Base-by-base conservation (phyloP, 2,888 invertebrate species). In the Tetramorium bicarinatum region DNA sequence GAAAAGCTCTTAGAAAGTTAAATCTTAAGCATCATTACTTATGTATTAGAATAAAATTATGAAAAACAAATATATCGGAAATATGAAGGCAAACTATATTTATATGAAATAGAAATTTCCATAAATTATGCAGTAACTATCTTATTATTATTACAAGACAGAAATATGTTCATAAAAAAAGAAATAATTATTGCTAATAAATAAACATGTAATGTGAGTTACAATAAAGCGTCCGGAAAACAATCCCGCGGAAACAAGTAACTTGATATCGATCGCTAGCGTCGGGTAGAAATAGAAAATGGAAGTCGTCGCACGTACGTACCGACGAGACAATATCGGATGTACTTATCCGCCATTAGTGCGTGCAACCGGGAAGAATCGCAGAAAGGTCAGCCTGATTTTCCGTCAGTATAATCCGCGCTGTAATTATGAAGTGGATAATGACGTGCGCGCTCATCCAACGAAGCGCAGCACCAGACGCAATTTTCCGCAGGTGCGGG, bases 391-490 rank as follows among this genome's bases (percentile, higher is more conserved):
- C 74, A 29, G 76, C 41, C 76, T 34, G 85, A 89, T 86, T 84
- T 82, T 81, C 84, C 76, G 72, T 75, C 66, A 82, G 71, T 85
- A 85, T 87, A 34, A 34, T 88, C 71, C 54, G 82, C 85, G 82
- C 52, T 69, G 83, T 86, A 90, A 90, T 90, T 88, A 90, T 83
- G 84, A 83, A 83, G 84, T 79, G 84, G 83, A 86, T 90, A 90
- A 89, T 82, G 89, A 87, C 79, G 89, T 83, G 74, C 80, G 67
- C 56, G 62, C 80, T 77, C 62, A 67, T 83, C 21, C 34, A 61
- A 62, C 71, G 62, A 47, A 72, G 44, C 52, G 41, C 34, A 56
- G 67, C 41, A n/a, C 8, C 29, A 66, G 44, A 34, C 79, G 84
- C 64, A 83, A 83, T 89, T 87, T 88, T 88, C 85, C 75, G 86